Base-by-base conservation (phyloP, 64 coral and sea anemone genomes). In the Dendronephthya gigantea region DNA sequence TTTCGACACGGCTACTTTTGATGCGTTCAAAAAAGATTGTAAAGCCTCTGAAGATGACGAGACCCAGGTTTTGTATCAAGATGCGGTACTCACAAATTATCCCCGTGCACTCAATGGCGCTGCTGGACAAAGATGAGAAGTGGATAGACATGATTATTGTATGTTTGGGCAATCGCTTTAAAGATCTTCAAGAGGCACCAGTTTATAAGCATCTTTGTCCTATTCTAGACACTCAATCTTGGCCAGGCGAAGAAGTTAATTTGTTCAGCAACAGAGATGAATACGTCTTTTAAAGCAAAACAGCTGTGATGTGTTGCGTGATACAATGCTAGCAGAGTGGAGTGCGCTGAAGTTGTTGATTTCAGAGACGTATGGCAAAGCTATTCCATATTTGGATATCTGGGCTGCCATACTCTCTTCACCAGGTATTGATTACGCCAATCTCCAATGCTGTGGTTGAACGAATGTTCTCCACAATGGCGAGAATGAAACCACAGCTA, bases 391-490 rank as follows among this genome's bases (percentile, higher is more conserved):
- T n/a, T n/a, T 9, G 66, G 23, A 31, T 70, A n/a, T 70, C 25
- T 70, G 29, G 66, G 66, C 66, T 70, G 66, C 66, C 25, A 70
- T 70, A 70, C 17, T 9, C 25, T 70, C 9, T 70, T 19, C 9
- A 70, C 6, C 17, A 9, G 17, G 6, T 70, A 9, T 6, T 70
- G 25, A 70, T 70, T 9, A 70, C 66, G 9, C 66, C 66, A 25
- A 31, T 70, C 25, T 70, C 66, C 8, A 70, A 70, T 70, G 66
- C 66, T 9, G 23, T 70, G 25, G 66, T 70, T 70, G 66, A 70
- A 70, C 66, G 66, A 25, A 70, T 70, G 66, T 70, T 70, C 25
- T 70, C 66, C 6, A 70, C 66, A 70, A 70, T 70, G 66, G 8
- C 66, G 19, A 70, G 66, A 70, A 70, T 70, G 66, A 70, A 70